Percentiles rank a stretch among this genome's conserved stretches.
These are phyloP conservation scores for Cryptus viduatorius DNA, from an alignment of 2,888 invertebrate genomes.

Conservation along the genomic window DNA sequence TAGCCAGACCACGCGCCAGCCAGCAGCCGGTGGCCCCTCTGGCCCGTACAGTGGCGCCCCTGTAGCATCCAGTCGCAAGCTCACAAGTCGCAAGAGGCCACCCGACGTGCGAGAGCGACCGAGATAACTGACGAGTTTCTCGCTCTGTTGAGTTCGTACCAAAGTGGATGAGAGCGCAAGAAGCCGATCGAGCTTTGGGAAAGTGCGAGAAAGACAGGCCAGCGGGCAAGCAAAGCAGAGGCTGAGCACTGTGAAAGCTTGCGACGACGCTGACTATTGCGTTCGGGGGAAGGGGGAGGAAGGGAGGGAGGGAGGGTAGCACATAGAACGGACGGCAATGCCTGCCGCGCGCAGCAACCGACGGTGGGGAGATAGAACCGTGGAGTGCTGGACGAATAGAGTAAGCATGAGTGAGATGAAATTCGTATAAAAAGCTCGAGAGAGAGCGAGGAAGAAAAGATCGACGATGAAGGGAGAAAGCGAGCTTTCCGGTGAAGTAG, in stretches of 20 bases:
- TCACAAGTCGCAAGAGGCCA: constrained; percentile 71
- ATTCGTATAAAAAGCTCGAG: constrained; percentile 47
- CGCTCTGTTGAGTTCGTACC: constrained; percentile 26
- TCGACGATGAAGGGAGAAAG: constrained; percentile 68
- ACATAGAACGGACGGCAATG: constrained; percentile 48
- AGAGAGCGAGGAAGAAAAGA: constrained; percentile 52
- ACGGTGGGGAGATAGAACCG: constrained; percentile 51
- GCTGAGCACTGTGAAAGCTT: constrained; percentile 63
- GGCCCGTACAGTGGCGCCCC: constrained; percentile 84
- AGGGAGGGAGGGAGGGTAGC: constrained; percentile 59
- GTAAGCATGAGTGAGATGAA: constrained; percentile 57
- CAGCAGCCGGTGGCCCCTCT: constrained; percentile 79
- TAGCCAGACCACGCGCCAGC: constrained; percentile 80
- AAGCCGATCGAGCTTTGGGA: constrained; percentile 38
- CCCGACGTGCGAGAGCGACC: constrained; percentile 44
- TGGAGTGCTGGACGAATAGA: constrained; percentile 43
- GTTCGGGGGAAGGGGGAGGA: constrained; percentile 47
- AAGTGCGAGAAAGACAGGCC: constrained; percentile 45
- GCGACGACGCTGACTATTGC: constrained; percentile 60
- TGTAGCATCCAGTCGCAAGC: constrained; percentile 77
- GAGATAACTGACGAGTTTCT: constrained; percentile 44
- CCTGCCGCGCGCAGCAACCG: constrained; percentile 55
- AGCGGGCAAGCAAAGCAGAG: constrained; percentile 22
- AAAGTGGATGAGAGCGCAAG: constrained; percentile 44
- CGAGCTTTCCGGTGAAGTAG: constrained; percentile 73